Percentiles rank a stretch among this genome's conserved stretches.
Evolutionary conservation across 2,888 invertebrate genomes (phyloP).

Genomic region (Lasius fuliginosus): DNA sequence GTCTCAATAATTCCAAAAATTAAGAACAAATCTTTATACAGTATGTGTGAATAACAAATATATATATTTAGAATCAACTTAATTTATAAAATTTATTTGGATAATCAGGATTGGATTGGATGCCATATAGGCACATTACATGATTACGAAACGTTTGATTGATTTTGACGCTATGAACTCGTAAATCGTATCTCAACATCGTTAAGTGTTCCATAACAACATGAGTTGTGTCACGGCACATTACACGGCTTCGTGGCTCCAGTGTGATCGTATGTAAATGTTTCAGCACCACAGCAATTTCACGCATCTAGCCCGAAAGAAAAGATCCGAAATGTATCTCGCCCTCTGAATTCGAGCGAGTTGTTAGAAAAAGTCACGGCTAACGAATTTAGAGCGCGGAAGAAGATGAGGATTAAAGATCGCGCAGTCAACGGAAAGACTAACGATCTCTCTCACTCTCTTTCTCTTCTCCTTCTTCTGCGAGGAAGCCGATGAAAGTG

Average conservation of each 20-base stretch:
- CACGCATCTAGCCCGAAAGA: neutral
- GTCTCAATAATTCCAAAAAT: neutral
- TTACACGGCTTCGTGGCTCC: neutral
- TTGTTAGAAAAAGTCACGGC: neutral
- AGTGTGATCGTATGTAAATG: neutral
- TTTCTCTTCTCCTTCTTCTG: slow-evolving; percentile 48
- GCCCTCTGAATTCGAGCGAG: neutral
- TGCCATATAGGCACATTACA: neutral
- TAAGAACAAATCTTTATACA: neutral
- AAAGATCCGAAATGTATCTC: neutral
- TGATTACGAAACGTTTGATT: neutral
- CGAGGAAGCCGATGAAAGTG: slow-evolving; percentile 69
- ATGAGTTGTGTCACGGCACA: neutral
- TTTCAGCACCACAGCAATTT: neutral
- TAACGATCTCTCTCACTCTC: slow-evolving; percentile 10
- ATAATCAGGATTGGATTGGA: neutral
- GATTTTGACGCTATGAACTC: neutral
- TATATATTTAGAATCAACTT: neutral
- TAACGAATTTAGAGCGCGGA: slow-evolving; percentile 20
- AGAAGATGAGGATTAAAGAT: slow-evolving; percentile 7
- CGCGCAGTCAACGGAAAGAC: neutral
- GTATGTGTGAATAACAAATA: neutral
- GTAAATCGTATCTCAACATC: neutral
- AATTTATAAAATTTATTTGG: neutral
- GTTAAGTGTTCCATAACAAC: neutral